Conservation (phyloP, 2,888 invertebrate species). For the Candidula unifasciata region DNA sequence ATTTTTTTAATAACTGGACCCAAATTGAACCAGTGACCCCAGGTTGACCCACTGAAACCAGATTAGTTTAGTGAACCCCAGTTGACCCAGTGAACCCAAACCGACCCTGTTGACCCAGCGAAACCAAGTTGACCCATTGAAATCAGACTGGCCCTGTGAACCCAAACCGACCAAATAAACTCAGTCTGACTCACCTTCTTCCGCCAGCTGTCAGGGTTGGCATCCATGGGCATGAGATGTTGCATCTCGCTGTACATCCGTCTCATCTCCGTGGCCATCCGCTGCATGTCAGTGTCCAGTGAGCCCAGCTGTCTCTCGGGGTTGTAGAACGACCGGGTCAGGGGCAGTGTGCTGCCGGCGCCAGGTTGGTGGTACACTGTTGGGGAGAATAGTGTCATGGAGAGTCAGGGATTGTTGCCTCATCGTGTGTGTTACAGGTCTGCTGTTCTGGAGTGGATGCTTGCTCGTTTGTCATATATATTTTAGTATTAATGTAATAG, state of each 20-base stretch:
- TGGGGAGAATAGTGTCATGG: too few species aligned
- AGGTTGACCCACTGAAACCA: too few species aligned
- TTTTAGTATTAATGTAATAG: too few species aligned
- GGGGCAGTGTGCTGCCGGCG: background rate
- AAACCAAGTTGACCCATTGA: too few species aligned
- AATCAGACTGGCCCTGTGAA: too few species aligned
- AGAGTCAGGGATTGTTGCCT: background rate
- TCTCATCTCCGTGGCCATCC: conserved; percentile 58
- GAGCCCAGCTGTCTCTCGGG: conserved; percentile 51
- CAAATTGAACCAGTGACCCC: too few species aligned
- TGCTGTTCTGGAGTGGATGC: too few species aligned
- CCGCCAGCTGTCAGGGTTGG: conserved; percentile 62
- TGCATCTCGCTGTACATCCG: conserved; percentile 53
- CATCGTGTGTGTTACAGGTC: background rate
- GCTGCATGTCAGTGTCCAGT: conserved; percentile 56
- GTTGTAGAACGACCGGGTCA: conserved; percentile 46
- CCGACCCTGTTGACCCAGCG: too few species aligned
- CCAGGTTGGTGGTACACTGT: background rate
- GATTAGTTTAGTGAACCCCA: too few species aligned
- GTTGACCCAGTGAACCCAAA: too few species aligned
- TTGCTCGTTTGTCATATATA: too few species aligned
- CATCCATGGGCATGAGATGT: conserved; percentile 57
- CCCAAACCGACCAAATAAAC: background rate
- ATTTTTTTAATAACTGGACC: too few species aligned
- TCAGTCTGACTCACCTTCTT: conserved; percentile 17